Conservation (phyloP, 2,888 invertebrate genomes). For the Euproctis similis region DNA sequence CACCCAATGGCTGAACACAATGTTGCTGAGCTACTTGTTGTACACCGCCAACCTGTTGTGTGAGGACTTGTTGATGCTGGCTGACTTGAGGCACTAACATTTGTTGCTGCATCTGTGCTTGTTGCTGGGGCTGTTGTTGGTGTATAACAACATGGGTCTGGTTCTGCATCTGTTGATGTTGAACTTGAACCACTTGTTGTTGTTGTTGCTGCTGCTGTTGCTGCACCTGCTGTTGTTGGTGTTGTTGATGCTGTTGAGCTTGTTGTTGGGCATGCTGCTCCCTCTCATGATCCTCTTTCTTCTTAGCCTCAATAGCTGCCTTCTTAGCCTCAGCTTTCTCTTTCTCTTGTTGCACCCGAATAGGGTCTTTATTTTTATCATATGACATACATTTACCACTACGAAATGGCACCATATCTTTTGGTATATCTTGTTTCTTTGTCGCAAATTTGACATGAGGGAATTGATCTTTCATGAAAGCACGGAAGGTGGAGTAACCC, state of each 20-base stretch:
- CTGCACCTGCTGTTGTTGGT: constrained; percentile 52
- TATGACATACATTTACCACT: constrained; percentile 74
- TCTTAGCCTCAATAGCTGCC: constrained; percentile 67
- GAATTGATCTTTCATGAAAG: constrained; percentile 88
- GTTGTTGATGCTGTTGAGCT: constrained; percentile 43
- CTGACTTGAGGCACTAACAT: constrained; percentile 70
- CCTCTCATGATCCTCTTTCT: constrained; percentile 65
- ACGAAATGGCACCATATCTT: constrained; percentile 69
- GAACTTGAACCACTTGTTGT: constrained; percentile 59
- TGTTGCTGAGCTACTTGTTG: constrained; percentile 68
- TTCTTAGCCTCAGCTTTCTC: constrained; percentile 70
- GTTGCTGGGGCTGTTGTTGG: constrained; percentile 52
- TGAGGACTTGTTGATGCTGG: constrained; percentile 68
- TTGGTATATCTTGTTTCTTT: constrained; percentile 68
- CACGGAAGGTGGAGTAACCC: constrained; percentile 87
- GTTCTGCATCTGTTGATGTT: constrained; percentile 60
- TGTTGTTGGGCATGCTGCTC: constrained; percentile 59
- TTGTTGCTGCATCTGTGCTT: constrained; percentile 61
- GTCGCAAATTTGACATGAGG: constrained; percentile 85
- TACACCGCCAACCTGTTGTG: constrained; percentile 57
- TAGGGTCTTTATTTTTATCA: constrained; percentile 70
- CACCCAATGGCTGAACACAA: constrained; percentile 66
- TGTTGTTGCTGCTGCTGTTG: constrained; percentile 60
- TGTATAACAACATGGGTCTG: constrained; percentile 63
- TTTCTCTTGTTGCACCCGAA: constrained; percentile 66